These are phyloP conservation scores for Hydriomena furcata DNA, from an alignment of 2,888 invertebrate species.

Conservation along the genomic window DNA sequence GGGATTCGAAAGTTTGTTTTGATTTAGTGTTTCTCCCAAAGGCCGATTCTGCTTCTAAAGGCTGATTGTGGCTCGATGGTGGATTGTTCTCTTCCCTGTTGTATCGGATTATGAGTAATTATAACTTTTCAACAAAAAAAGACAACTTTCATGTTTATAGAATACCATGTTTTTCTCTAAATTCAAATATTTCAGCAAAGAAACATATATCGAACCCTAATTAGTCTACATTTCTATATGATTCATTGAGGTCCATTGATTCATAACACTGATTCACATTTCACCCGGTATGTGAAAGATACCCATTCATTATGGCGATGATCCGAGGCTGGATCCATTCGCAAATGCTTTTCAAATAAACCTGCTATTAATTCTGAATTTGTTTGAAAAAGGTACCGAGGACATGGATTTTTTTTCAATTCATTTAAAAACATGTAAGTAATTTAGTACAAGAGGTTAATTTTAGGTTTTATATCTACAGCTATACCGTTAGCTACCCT, in stretches of 20 bases:
- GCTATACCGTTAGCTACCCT: no score
- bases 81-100: slow-evolving; percentile 69
- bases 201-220: slow-evolving; percentile 5
- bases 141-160: background rate
- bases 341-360: slow-evolving; percentile 78
- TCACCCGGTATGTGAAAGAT: slow-evolving; percentile 59
- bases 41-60: slow-evolving; percentile 67
- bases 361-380: slow-evolving; percentile 63
- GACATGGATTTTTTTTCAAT: slow-evolving; percentile 33
- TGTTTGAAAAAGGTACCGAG: slow-evolving; percentile 47
- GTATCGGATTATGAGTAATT: slow-evolving; percentile 71
- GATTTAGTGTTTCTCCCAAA: slow-evolving; percentile 73
- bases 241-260: slow-evolving; percentile 36
- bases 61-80: slow-evolving; percentile 54
- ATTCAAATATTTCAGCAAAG: background rate
- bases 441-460: no score
- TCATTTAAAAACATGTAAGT: no score
- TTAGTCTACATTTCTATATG: slow-evolving; percentile 11
- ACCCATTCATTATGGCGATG: slow-evolving; percentile 64
- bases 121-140: slow-evolving; percentile 47
- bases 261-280: slow-evolving; percentile 54
- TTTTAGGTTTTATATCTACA: no score
- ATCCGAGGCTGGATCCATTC: slow-evolving; percentile 62
- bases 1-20: slow-evolving; percentile 79
- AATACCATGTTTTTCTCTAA: no score